Evolutionary conservation across 2,797 vertebrate species (phyloP).

Genomic region (Cynopterus sphinx): DNA sequence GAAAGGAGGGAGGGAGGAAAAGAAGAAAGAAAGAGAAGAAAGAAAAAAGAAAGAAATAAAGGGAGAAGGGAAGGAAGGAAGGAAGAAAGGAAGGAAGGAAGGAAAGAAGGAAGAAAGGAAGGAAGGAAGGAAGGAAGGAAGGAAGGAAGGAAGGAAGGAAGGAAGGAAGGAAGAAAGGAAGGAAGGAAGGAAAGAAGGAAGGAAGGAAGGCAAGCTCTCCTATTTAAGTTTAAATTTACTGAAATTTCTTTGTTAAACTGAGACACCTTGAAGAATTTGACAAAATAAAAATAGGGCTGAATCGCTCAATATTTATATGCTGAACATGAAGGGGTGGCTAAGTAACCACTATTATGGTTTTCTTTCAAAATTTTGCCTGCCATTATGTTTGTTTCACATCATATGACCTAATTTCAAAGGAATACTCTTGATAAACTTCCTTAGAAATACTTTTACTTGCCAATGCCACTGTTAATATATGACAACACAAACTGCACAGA

Average conservation of each 20-base stretch:
- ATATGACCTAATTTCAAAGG: neutral
- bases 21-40: too few relatives aligned
- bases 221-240: neutral
- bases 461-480: neutral
- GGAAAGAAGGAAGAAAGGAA: neutral
- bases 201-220: neutral
- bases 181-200: neutral
- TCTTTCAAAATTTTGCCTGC: neutral
- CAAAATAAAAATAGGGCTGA: neutral
- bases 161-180: neutral
- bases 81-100: neutral
- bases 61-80: neutral
- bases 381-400: neutral
- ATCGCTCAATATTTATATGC: neutral
- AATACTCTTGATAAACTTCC: neutral
- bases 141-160: neutral
- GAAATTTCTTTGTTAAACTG: neutral
- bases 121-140: neutral
- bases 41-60: neutral
- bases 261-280: neutral
- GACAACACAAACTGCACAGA: too few relatives aligned
- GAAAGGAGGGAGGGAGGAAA: neutral
- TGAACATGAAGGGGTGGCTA: neutral
- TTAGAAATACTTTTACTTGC: neutral
- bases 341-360: neutral